Percentiles rank a stretch among this genome's conserved stretches.
phyloP scores from a whole-genome alignment of 2,888 invertebrate genomes.

The Apamea sordens region DNA sequence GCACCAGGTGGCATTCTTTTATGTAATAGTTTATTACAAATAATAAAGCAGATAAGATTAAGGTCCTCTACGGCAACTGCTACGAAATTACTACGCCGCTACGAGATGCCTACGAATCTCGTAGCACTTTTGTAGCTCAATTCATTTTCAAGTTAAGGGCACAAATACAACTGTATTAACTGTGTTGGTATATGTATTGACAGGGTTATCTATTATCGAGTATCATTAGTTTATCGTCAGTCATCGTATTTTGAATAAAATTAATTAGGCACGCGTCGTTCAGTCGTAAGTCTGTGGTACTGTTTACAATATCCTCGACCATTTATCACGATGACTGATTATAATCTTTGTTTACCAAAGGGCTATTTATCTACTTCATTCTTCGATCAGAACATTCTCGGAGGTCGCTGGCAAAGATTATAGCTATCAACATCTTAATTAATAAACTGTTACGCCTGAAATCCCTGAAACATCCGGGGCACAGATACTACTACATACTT shows the following conservation, averaged over 20 bases:
- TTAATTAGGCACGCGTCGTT: constrained; percentile 22
- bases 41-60: neutral
- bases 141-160: neutral
- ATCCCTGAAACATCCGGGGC: neutral
- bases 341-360: constrained; percentile 32
- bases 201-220: neutral
- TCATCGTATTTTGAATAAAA: constrained; percentile 22
- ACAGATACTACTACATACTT: no score
- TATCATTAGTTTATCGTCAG: constrained; percentile 13
- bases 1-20: neutral
- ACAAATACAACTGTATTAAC: neutral
- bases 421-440: constrained; percentile 53
- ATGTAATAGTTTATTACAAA: neutral
- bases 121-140: constrained; percentile 29
- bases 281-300: neutral
- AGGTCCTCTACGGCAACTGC: constrained; percentile 21
- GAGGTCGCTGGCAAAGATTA: constrained; percentile 51
- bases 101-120: constrained; percentile 33
- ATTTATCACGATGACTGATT: constrained; percentile 49
- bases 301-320: constrained; percentile 17
- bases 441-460: constrained; percentile 20
- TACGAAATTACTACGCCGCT: constrained; percentile 34
- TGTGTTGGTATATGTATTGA: neutral
- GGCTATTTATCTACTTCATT: constrained; percentile 51
- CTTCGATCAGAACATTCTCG: constrained; percentile 28